phyloP scores from a whole-genome alignment of 2,797 vertebrate genomes.

The Scolopax bukidnonensis region DNA sequence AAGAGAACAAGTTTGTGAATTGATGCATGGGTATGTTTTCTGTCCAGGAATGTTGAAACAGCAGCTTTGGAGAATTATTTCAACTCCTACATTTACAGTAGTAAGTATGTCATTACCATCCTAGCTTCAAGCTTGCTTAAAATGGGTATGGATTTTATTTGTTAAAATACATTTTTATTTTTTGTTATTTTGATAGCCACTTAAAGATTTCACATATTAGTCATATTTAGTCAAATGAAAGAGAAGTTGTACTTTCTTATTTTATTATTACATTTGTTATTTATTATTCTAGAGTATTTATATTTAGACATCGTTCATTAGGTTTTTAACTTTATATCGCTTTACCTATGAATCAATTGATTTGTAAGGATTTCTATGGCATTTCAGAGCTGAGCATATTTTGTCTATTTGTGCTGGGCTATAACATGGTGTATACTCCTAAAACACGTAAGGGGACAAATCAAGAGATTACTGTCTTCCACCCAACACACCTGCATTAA shows the following conservation, averaged over 20 bases:
- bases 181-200: neutral
- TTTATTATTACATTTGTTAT: neutral
- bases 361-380: neutral
- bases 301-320: neutral
- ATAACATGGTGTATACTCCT: neutral
- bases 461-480: neutral
- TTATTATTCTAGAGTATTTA: neutral
- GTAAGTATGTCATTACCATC: neutral
- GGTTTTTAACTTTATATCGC: neutral
- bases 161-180: neutral
- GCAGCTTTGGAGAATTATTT: constrained; percentile 40
- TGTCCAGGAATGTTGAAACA: constrained; percentile 56
- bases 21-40: constrained; percentile 28
- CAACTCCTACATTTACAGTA: constrained; percentile 2
- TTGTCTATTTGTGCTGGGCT: neutral
- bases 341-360: neutral
- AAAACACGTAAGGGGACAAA: neutral
- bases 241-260: neutral
- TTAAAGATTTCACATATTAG: neutral
- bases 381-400: neutral
- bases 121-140: neutral
- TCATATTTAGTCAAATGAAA: neutral
- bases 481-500: neutral
- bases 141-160: neutral
- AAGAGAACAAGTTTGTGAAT: constrained; percentile 40